phyloP scores from a whole-genome alignment of 2,888 invertebrate species.

The Euspilapteryx auroguttella region DNA sequence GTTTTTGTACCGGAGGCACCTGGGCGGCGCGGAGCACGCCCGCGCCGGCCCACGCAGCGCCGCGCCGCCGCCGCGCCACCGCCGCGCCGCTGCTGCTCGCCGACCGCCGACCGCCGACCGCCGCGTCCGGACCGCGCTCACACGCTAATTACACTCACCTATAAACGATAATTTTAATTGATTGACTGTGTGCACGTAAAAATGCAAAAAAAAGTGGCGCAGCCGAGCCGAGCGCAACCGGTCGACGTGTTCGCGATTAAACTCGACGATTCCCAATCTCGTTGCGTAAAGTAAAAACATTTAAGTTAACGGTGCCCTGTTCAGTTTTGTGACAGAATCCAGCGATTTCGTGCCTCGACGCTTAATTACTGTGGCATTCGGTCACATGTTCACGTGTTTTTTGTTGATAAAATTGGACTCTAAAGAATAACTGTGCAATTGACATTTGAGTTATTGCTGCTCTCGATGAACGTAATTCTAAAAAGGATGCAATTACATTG shows the following conservation, averaged over 20 bases:
- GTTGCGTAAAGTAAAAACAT: conserved; percentile 9
- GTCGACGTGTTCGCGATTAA: conserved; percentile 7
- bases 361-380: conserved; percentile 8
- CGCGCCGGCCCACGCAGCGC: conserved; percentile 32
- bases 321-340: conserved; percentile 10
- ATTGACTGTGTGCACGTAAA: conserved; percentile 7
- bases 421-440: conserved; percentile 11
- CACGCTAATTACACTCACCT: conserved; percentile 7
- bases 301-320: conserved; percentile 4
- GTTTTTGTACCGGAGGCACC: conserved; percentile 41
- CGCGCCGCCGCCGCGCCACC: conserved; percentile 6
- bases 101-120: conserved; percentile 10
- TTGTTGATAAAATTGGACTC: conserved; percentile 7
- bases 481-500: conserved; percentile 7
- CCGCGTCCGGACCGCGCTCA: conserved; percentile 20
- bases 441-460: conserved; percentile 8
- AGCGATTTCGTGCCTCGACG: conserved; percentile 6
- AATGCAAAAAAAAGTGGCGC: conserved; percentile 21
- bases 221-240: conserved; percentile 11
- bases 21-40: conserved; percentile 53
- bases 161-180: conserved; percentile 6
- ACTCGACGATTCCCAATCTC: conserved; percentile 4
- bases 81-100: conserved; percentile 6
- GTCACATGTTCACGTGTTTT: conserved; percentile 8
- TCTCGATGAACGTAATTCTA: conserved; percentile 1